These are phyloP conservation scores for Enteromius mattozi DNA, from an alignment of 2,797 vertebrate genomes.

Conservation along the genomic window DNA sequence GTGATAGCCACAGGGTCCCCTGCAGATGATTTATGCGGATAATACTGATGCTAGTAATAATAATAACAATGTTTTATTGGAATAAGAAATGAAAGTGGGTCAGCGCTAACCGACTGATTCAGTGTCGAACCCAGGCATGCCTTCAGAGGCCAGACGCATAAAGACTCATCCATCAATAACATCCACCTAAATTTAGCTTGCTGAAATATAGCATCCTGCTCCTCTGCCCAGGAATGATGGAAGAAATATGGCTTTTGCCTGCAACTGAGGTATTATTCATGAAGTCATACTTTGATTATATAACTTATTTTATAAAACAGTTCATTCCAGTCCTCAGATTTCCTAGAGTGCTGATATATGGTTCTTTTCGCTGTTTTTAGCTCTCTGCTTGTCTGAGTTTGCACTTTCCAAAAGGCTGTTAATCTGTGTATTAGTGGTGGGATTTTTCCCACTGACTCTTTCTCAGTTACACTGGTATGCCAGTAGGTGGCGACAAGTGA, in stretches of 20 bases:
- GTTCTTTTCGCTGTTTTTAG: neutral
- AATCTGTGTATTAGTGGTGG: neutral
- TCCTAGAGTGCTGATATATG: neutral
- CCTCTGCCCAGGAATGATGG: constrained; percentile 45
- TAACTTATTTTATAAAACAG: constrained; percentile 10
- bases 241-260: constrained; percentile 27
- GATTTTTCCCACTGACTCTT: neutral
- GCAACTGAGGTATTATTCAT: constrained; percentile 49
- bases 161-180: constrained; percentile 64
- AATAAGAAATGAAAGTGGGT: constrained; percentile 66
- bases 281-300: constrained; percentile 39
- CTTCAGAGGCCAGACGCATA: constrained; percentile 59
- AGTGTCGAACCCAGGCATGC: constrained; percentile 56
- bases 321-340: neutral
- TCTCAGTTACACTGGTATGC: neutral
- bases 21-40: constrained; percentile 63
- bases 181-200: constrained; percentile 56
- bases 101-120: constrained; percentile 61
- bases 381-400: neutral
- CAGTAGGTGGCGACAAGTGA: neutral
- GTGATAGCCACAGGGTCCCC: constrained; percentile 58
- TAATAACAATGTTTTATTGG: constrained; percentile 66
- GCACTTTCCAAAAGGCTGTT: neutral
- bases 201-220: constrained; percentile 55
- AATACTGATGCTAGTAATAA: constrained; percentile 64